These are phyloP conservation scores for Erythrocebus patas DNA, from an alignment of 2,113 vertebrate species.

Conservation along the genomic window DNA sequence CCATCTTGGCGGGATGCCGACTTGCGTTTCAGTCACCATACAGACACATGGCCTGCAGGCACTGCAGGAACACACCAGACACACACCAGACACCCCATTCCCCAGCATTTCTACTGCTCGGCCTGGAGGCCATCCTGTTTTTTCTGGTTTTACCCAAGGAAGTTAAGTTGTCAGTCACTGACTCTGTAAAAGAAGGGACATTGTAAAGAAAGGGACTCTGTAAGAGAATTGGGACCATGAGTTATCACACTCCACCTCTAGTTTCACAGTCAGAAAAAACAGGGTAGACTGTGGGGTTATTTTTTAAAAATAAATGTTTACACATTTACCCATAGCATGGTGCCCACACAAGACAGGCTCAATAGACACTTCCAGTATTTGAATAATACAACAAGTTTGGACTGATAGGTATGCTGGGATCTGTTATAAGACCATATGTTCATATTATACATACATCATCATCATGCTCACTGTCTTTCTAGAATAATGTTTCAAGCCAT, in stretches of 20 bases:
- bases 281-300: rapidly evolving
- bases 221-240: rapidly evolving
- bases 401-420: background rate
- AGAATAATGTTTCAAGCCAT: background rate
- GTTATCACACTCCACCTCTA: background rate
- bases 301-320: background rate
- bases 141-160: background rate
- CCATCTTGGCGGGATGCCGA: background rate
- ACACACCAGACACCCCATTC: background rate
- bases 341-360: background rate
- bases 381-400: background rate
- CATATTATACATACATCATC: background rate
- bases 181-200: background rate
- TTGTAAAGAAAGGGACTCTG: background rate
- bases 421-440: background rate
- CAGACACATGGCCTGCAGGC: background rate
- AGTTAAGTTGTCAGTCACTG: background rate
- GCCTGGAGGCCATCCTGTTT: background rate
- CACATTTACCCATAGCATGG: background rate
- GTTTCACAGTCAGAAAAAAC: background rate
- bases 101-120: background rate
- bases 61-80: background rate
- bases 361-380: background rate
- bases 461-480: background rate
- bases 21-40: background rate